Percentiles rank a stretch among this genome's conserved stretches.
These are phyloP conservation scores for Nomia melanderi DNA, from an alignment of 1,140 invertebrate species.

Conservation along the genomic window DNA sequence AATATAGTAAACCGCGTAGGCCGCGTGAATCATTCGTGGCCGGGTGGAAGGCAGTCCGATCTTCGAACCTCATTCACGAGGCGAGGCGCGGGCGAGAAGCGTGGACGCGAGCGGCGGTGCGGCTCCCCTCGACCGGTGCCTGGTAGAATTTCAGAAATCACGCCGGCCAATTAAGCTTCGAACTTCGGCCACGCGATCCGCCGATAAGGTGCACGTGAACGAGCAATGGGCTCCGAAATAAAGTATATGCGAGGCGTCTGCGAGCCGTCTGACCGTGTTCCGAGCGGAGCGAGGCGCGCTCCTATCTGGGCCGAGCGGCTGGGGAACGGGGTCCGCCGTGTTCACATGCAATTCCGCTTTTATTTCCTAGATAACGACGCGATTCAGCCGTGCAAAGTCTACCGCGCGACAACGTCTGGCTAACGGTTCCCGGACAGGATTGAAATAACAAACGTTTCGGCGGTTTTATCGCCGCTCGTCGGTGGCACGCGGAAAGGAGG, in stretches of 20 bases:
- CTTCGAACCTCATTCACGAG: constrained; percentile 67
- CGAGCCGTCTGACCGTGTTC: constrained; percentile 29
- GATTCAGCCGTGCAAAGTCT: not conserved
- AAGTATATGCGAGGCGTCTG: constrained; percentile 33
- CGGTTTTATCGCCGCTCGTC: too few species aligned
- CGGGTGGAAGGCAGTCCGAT: constrained; percentile 31
- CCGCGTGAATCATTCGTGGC: constrained; percentile 68
- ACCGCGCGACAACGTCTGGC: not conserved
- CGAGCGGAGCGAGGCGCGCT: not conserved
- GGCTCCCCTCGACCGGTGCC: not conserved
- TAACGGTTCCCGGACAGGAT: too few species aligned
- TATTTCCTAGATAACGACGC: not conserved
- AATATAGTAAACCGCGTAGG: constrained; percentile 69
- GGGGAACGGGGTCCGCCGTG: not conserved
- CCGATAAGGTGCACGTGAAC: constrained; percentile 53
- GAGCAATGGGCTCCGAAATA: constrained; percentile 27
- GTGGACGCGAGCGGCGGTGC: not conserved
- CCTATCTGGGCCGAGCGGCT: not conserved
- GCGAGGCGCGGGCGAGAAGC: too few species aligned
- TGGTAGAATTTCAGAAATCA: constrained; percentile 48
- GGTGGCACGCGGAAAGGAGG: too few species aligned
- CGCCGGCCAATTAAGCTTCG: constrained; percentile 43
- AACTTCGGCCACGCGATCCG: constrained; percentile 44
- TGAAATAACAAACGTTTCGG: too few species aligned
- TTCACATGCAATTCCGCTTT: not conserved